phyloP scores from a whole-genome alignment of 2,888 invertebrate genomes.

The Alitta virens region DNA sequence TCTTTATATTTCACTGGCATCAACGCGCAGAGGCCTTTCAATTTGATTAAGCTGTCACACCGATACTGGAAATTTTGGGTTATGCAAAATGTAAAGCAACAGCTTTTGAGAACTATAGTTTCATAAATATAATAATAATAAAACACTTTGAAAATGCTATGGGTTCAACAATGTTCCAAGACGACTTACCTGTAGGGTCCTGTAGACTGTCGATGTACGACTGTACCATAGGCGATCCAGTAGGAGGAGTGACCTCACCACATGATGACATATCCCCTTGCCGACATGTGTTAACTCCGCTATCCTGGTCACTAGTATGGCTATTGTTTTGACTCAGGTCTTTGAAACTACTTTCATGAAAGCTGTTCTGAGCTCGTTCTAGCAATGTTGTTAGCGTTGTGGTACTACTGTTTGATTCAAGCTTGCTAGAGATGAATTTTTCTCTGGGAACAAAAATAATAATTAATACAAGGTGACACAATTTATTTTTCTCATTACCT shows the following conservation, averaged over 20 bases:
- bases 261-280: slow-evolving; percentile 15
- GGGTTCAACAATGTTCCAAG: too few relatives aligned
- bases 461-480: too few relatives aligned
- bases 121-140: too few relatives aligned
- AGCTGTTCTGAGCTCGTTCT: slow-evolving; percentile 15
- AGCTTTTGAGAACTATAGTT: background rate
- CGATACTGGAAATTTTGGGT: too few relatives aligned
- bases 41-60: too few relatives aligned
- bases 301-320: slow-evolving; percentile 23
- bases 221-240: slow-evolving; percentile 21
- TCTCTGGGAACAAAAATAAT: too few relatives aligned
- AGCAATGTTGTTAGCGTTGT: slow-evolving; percentile 15
- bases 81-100: background rate
- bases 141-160: too few relatives aligned
- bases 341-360: background rate
- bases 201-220: slow-evolving; percentile 20
- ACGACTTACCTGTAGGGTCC: background rate
- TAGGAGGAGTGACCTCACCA: slow-evolving; percentile 18
- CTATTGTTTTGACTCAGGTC: slow-evolving; percentile 1
- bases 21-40: too few relatives aligned
- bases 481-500: too few relatives aligned
- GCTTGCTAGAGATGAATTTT: too few relatives aligned
- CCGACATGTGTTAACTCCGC: slow-evolving; percentile 19
- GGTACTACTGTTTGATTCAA: too few relatives aligned
- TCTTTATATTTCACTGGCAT: too few relatives aligned